Percentiles rank a stretch among this genome's conserved stretches.
These are phyloP conservation scores for Turnix velox DNA, from an alignment of 2,113 vertebrate genomes.

Conservation along the genomic window DNA sequence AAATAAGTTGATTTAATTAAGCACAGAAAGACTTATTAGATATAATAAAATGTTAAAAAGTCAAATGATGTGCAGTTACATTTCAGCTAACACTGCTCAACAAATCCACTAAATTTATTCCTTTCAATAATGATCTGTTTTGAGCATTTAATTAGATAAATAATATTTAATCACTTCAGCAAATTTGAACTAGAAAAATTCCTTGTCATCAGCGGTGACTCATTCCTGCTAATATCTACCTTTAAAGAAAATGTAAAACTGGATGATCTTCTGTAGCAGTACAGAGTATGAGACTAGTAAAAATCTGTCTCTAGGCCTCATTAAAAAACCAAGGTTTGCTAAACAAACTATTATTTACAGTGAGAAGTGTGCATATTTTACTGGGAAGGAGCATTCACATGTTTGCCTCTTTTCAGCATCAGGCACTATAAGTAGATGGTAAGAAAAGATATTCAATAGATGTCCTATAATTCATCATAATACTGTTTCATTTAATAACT, in stretches of 20 bases:
- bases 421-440: slow-evolving; percentile 71
- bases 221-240: slow-evolving; percentile 53
- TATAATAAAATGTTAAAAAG: slow-evolving; percentile 85
- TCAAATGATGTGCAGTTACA: slow-evolving; percentile 81
- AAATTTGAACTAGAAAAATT: slow-evolving; percentile 78
- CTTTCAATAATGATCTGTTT: slow-evolving; percentile 84
- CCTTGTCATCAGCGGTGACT: slow-evolving; percentile 74
- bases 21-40: slow-evolving; percentile 81
- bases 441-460: slow-evolving; percentile 80
- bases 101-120: slow-evolving; percentile 80
- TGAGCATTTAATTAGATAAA: slow-evolving; percentile 84
- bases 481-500: slow-evolving; percentile 85
- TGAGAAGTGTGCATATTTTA: slow-evolving; percentile 71
- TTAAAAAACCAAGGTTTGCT: slow-evolving; percentile 77
- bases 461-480: slow-evolving; percentile 84
- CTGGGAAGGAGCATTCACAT: slow-evolving; percentile 64
- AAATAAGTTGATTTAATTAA: slow-evolving; percentile 85
- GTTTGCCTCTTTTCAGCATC: slow-evolving; percentile 72
- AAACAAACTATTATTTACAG: slow-evolving; percentile 80
- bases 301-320: slow-evolving; percentile 62
- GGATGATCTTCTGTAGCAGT: slow-evolving; percentile 27
- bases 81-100: slow-evolving; percentile 78
- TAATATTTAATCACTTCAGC: slow-evolving; percentile 83
- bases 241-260: slow-evolving; percentile 55
- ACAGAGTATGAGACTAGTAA: background rate